Evolutionary conservation across 1,140 invertebrate species (phyloP).

Genomic region (Triops longicaudatus): DNA sequence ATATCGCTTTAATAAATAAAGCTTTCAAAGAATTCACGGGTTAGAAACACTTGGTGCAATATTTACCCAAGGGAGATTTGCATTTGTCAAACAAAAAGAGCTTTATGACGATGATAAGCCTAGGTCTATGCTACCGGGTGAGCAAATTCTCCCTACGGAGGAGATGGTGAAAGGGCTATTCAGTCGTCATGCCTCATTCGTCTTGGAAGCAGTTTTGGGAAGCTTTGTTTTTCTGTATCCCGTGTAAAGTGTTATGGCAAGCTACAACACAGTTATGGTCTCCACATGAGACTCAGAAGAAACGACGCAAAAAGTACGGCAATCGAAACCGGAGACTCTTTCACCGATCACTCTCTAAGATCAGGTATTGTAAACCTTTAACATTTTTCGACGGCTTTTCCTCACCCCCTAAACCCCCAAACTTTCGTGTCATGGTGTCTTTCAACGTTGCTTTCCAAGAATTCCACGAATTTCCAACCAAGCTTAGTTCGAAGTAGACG

Average conservation of each 20-base stretch:
- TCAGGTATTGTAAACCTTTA: background rate
- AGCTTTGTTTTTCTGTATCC: background rate
- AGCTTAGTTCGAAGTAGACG: background rate
- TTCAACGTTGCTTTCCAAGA: background rate
- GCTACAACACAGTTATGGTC: background rate
- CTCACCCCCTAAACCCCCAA: too few relatives aligned
- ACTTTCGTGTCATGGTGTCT: too few relatives aligned
- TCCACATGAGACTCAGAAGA: background rate
- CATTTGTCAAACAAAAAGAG: too few relatives aligned
- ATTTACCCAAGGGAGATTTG: too few relatives aligned
- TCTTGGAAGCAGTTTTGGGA: slow-evolving; percentile 3
- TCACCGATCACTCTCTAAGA: background rate
- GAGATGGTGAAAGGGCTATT: background rate
- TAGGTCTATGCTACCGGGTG: too few relatives aligned
- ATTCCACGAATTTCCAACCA: background rate
- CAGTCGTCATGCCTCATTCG: background rate
- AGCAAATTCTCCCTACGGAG: too few relatives aligned
- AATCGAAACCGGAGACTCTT: background rate
- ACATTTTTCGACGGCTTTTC: too few relatives aligned
- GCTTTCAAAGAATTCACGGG: too few relatives aligned
- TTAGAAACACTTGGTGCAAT: too few relatives aligned
- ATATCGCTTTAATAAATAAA: too few relatives aligned
- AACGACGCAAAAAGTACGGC: background rate
- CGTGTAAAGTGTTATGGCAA: background rate
- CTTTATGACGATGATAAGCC: too few relatives aligned